Evolutionary conservation across 2,797 vertebrate species (phyloP), one percentile per base, ranked within the genome.

Genomic region (Leuciscus waleckii): DNA sequence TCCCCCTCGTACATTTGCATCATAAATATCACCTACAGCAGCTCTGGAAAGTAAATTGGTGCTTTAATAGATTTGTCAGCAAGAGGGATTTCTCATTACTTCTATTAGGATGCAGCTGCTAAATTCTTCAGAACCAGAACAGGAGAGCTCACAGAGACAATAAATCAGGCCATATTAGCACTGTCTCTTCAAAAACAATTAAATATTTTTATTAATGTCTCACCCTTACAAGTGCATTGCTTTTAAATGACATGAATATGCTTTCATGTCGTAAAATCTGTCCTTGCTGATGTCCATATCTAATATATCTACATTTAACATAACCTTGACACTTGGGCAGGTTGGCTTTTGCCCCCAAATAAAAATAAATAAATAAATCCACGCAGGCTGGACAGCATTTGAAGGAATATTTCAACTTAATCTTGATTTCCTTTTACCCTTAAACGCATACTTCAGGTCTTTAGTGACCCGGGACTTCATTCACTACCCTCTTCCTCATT

Each of bases 21-120:
- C 84, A 88, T 90, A 90, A 90, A 91, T 88, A 92, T 87, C 86
- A 90, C 85, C 84, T 75, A 76, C 84, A 88, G 87, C 32, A 10
- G 70, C 87, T 79, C 84, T 84, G 58, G 77, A 77, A 87, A 91
- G 81, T 83, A 88, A 91, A 90, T 87, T 84, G 86, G 75, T 87
- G 54, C 76, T 86, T 88, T 89, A 89, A 91, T 87, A 85, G 85
- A 89, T 79, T 87, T 86, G 87, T 88, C 88, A 90, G 88, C 83
- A 90, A 85, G 88, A 77, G 73, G 84, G 82, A 84, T 88, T 91
- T 91, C 83, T 92, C 65, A 89, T 90, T 84, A 82, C 81, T 78
- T 87, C 89, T 81, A 88, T 86, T 86, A 85, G 85, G 84, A 90
- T 86, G 86, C 88, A 90, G 87, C 85, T 88, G 89, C 87, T 87